Conservation (phyloP, 1,140 invertebrate genomes). For the Bombus cullumanus region DNA sequence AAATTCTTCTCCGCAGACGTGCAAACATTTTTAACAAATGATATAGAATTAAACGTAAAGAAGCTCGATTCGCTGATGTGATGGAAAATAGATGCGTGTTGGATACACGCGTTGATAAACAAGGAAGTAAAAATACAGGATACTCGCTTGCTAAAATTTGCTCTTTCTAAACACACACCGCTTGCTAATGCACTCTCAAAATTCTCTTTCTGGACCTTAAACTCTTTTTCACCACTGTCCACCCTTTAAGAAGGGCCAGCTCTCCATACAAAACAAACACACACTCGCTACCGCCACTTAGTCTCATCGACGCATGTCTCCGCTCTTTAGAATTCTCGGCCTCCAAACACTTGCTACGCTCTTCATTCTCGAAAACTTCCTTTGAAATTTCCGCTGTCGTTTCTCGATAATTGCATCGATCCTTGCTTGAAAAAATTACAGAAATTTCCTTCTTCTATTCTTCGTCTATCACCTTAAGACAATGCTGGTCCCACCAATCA, state of each 20-base stretch:
- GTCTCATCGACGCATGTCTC: neutral
- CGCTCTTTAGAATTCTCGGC: neutral
- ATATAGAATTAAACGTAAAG: neutral
- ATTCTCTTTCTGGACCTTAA: constrained; percentile 39
- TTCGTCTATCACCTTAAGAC: neutral
- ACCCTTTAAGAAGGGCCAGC: constrained; percentile 6
- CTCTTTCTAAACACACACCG: constrained; percentile 21
- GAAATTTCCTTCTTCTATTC: neutral
- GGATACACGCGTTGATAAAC: neutral
- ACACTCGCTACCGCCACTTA: constrained; percentile 30
- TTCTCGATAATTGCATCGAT: neutral
- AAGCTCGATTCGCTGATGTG: no score
- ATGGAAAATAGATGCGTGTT: neutral
- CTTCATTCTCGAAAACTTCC: neutral
- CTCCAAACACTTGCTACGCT: neutral
- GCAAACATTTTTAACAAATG: neutral
- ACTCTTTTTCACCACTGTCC: constrained; percentile 35
- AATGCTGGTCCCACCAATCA: no score
- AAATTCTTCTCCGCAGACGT: neutral
- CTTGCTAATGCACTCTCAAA: constrained; percentile 39
- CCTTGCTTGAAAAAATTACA: neutral
- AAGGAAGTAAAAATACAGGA: neutral
- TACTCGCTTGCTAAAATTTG: constrained; percentile 5
- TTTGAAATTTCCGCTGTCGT: neutral
- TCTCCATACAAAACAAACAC: constrained; percentile 20